A percentile compares a stretch with the other conserved stretches of the same genome.
Evolutionary conservation across 1,140 invertebrate genomes (phyloP).

Genomic region (Choristoneura fumiferana): DNA sequence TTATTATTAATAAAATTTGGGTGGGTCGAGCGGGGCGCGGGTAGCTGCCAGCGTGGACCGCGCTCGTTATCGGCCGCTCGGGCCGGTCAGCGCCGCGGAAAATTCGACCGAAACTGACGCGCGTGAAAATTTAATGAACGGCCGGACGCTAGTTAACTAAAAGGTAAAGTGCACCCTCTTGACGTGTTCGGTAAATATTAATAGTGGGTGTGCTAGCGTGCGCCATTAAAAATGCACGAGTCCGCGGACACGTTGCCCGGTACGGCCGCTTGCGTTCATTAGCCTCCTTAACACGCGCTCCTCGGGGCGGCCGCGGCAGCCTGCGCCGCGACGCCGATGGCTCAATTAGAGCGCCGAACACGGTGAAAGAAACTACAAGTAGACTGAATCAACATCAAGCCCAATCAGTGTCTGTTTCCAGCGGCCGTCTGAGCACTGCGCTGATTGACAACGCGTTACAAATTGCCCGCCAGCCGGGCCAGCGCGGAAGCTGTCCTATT

Average conservation of each 20-base stretch:
- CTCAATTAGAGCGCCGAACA: slow-evolving; percentile 11
- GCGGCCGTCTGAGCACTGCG: not conserved
- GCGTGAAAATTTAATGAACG: slow-evolving; percentile 78
- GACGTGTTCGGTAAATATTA: slow-evolving; percentile 78
- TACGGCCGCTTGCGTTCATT: slow-evolving; percentile 53
- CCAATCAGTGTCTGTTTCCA: slow-evolving; percentile 12
- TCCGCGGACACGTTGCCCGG: slow-evolving; percentile 60
- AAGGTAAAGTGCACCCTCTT: slow-evolving; percentile 79
- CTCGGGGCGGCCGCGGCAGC: slow-evolving; percentile 28
- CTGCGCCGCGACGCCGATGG: slow-evolving; percentile 1
- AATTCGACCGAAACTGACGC: slow-evolving; percentile 77
- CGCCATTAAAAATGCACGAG: slow-evolving; percentile 76
- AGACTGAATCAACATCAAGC: not conserved
- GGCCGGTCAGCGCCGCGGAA: slow-evolving; percentile 73
- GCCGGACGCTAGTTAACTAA: slow-evolving; percentile 78
- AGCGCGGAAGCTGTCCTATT: slow-evolving; percentile 12
- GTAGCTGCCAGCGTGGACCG: slow-evolving; percentile 41
- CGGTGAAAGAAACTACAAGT: not conserved
- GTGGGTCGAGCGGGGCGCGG: slow-evolving; percentile 36
- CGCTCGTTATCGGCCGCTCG: slow-evolving; percentile 65
- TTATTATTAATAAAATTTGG: slow-evolving; percentile 75
- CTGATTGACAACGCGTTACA: slow-evolving; percentile 12
- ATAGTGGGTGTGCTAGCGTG: slow-evolving; percentile 75
- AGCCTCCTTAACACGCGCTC: slow-evolving; percentile 61
- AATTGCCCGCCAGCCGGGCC: slow-evolving; percentile 5